Base-by-base conservation (phyloP, 2,797 vertebrate species). In the Spinibarbus caldwelli region DNA sequence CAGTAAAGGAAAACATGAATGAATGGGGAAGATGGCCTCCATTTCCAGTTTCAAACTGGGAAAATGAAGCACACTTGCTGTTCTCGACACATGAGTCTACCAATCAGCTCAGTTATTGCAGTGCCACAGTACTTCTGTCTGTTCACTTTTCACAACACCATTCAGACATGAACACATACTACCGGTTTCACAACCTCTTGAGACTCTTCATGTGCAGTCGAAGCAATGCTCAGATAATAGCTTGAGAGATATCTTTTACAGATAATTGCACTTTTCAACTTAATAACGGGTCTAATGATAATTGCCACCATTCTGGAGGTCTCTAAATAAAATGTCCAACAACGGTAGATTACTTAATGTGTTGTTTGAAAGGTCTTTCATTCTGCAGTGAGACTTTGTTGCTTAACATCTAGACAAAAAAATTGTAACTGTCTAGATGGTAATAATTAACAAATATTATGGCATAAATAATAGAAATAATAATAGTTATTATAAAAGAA, bases 41-140 rank as follows among this genome's bases (percentile, higher is more conserved):
- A 71, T 45, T 71, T 84, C 8, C 49, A 26, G 49, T 71, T 84
- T 43, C 26, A 78, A 23, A 21, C 2, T 0, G 15, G 8, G 9
- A 34, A 57, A 78, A 78, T 36, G 23, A 49, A 76, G 1, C 9
- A 80, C n/a, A 62, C n/a, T 79, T 47, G 19, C 26, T 52, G 34
- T 75, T 36, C 31, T 85, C 15, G 59, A 82, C 54, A 83, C 79
- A 86, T 70, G 54, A 73, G 36, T 26, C 43, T 26, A 45, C 34
- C 29, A 57, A 57, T 21, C 21, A 83, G 62, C 38, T 75, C 36
- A 62, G 78, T 87, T 66, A 75, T 29, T 57, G 36, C 26, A 43
- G 8, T n/a, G n/a, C n/a, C 14, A 71, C 67, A 36, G 2, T 34
- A 68, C 21, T 82, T 62, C 41, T 62, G 38, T 47, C 26, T 34